Base-by-base conservation (phyloP, 2,888 invertebrate genomes). In the Galerucella nymphaeae region DNA sequence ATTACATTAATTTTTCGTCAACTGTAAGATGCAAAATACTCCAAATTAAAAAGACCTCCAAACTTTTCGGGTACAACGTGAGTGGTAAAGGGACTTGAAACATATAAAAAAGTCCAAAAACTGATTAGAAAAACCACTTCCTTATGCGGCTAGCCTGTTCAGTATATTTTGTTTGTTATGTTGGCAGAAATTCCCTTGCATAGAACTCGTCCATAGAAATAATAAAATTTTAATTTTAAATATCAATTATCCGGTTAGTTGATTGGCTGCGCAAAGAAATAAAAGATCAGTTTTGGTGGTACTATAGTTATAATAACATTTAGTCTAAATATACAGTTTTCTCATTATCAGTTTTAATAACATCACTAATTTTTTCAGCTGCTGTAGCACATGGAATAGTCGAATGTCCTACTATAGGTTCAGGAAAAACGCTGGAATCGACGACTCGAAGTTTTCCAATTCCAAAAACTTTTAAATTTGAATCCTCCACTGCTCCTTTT, bases 361-460 rank as follows among this genome's bases (percentile, higher is more conserved):
- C 85, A 82, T 92, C 91, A 0, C 92, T 89, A 4, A 89, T 90
- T 82, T 92, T 91, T 83, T 93, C 92, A 0, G 91, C 93, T 66
- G 93, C 90, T 90, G 92, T 92, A 74, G 90, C 89, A 1, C 90
- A 88, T 0, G 91, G 91, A 1, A 92, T 92, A 81, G 90, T 90
- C 0, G 91, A 92, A 82, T 93, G 92, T 3, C 91, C 90, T 5
- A 90, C 89, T 55, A 90, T 84, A 2, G 91, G 89, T 11, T 87
- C 84, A 0, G 92, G 92, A 78, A 90, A 89, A 55, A 93, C 85
- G 77, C 93, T 91, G 2, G 91, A 89, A 83, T 93, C 92, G 1
- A 88, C 91, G 0, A 92, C 91, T 6, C 92, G 87, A 45, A 92
- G 83, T 3, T 85, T 85, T 2, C 87, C 80, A 6, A 92, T 83